phyloP scores from a whole-genome alignment of 92 coral and sea anemone genomes.

The Epizoanthus fatuus region DNA sequence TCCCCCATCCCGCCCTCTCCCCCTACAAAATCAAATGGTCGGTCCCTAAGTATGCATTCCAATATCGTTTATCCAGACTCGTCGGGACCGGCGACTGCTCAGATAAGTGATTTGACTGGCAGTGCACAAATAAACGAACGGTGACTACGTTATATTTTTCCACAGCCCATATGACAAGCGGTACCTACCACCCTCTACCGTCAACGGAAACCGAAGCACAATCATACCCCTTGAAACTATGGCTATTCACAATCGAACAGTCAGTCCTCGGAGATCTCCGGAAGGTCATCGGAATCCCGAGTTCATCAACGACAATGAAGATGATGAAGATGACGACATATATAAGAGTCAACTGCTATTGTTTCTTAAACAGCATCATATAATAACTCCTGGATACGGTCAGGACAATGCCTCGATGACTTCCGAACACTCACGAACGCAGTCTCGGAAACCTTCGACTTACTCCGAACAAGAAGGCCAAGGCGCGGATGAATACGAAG shows the following conservation, averaged over 20 bases:
- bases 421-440: slow-evolving; percentile 65
- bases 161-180: slow-evolving; percentile 5
- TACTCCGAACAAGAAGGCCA: slow-evolving; percentile 6
- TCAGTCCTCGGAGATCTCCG: slow-evolving; percentile 49
- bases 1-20: too few species aligned
- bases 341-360: slow-evolving; percentile 90
- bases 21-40: not conserved
- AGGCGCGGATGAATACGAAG: not conserved
- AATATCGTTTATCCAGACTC: too few species aligned
- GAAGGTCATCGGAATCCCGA: slow-evolving; percentile 72
- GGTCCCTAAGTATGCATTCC: not conserved
- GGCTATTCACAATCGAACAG: slow-evolving; percentile 64
- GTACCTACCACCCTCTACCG: not conserved
- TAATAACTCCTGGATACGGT: slow-evolving; percentile 69
- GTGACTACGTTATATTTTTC: not conserved
- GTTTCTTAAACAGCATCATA: slow-evolving; percentile 88
- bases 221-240: slow-evolving; percentile 77
- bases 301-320: slow-evolving; percentile 78
- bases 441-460: slow-evolving; percentile 64
- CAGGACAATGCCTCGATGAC: slow-evolving; percentile 72
- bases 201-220: slow-evolving; percentile 48
- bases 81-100: too few species aligned
- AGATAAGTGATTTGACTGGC: too few species aligned
- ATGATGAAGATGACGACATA: slow-evolving; percentile 89
- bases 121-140: too few species aligned